Evolutionary conservation across 2,888 invertebrate species (phyloP).

Genomic region (Leptopilina myrica): DNA sequence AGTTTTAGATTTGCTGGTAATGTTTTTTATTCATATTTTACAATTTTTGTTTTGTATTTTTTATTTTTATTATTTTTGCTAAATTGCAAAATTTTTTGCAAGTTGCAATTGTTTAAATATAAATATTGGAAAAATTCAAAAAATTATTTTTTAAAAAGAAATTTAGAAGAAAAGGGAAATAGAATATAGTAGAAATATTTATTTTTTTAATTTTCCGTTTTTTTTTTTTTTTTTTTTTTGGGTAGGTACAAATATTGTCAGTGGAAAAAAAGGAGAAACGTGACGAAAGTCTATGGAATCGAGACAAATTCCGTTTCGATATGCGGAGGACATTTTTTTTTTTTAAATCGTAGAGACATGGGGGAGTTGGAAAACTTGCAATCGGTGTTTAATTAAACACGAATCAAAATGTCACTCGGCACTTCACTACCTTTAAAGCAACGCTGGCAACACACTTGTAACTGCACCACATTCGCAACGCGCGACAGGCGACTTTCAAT

Average conservation of each 20-base stretch:
- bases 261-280: neutral
- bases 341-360: constrained; percentile 6
- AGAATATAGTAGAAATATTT: too few relatives aligned
- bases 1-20: too few relatives aligned
- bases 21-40: too few relatives aligned
- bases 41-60: too few relatives aligned
- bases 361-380: constrained; percentile 17
- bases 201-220: neutral
- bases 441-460: constrained; percentile 43
- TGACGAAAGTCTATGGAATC: neutral
- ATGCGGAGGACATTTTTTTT: neutral
- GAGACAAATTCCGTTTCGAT: neutral
- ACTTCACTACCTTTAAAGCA: constrained; percentile 45
- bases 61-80: too few relatives aligned
- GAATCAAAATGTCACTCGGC: constrained; percentile 54
- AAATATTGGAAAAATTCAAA: too few relatives aligned
- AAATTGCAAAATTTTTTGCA: too few relatives aligned
- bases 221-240: constrained; percentile 11
- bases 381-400: constrained; percentile 59
- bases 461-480: constrained; percentile 24
- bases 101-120: too few relatives aligned
- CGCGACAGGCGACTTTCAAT: constrained; percentile 59
- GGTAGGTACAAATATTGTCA: neutral
- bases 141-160: too few relatives aligned
- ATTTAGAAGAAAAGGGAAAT: too few relatives aligned